phyloP scores from a whole-genome alignment of 2,113 vertebrate genomes.

The Pangasianodon gigas region DNA sequence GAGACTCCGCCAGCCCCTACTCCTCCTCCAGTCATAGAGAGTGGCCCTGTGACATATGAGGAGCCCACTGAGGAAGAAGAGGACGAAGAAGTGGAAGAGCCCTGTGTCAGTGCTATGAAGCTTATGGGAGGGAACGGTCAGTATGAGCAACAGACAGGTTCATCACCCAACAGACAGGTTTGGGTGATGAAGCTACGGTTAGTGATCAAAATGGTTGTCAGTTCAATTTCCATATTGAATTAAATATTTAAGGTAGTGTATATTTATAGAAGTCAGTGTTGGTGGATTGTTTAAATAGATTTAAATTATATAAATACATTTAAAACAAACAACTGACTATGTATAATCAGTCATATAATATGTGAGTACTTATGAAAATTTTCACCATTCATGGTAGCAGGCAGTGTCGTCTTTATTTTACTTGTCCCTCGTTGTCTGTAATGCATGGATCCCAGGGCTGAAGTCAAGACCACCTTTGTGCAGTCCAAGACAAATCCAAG shows the following conservation, averaged over 20 bases:
- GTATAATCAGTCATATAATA: neutral
- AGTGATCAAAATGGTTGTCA: neutral
- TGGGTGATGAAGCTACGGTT: neutral
- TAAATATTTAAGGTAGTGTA: neutral
- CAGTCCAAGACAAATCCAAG: neutral
- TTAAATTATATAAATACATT: neutral
- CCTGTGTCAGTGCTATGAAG: conserved; percentile 88
- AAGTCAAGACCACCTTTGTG: neutral
- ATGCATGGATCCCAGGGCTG: conserved; percentile 15
- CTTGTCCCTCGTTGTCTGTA: neutral
- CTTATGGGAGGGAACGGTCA: conserved; percentile 82
- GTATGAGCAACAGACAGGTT: conserved; percentile 40
- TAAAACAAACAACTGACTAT: neutral
- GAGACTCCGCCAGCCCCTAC: conserved; percentile 46
- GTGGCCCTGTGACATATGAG: conserved; percentile 77
- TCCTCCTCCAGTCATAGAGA: conserved; percentile 73
- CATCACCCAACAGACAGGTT: neutral
- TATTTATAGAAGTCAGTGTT: neutral
- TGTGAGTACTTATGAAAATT: neutral
- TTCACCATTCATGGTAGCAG: conserved; percentile 3
- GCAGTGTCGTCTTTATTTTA: conserved; percentile 17
- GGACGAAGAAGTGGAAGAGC: conserved; percentile 77
- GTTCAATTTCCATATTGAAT: neutral
- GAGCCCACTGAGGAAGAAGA: conserved; percentile 78
- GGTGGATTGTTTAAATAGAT: neutral